Conservation (phyloP, 2,888 invertebrate species). For the Fissipunctia ypsillon region DNA sequence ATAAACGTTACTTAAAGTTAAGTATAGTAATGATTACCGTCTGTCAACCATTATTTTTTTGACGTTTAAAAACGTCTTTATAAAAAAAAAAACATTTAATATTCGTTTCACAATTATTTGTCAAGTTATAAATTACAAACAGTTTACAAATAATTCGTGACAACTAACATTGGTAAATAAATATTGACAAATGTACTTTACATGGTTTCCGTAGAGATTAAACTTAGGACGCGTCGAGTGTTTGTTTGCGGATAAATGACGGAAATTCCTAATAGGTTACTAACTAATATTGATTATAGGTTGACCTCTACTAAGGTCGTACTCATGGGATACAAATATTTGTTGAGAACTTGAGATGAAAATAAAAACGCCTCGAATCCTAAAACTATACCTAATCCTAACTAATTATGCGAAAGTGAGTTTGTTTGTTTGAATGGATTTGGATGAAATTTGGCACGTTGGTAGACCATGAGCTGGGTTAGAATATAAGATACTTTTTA, state of each 20-base stretch:
- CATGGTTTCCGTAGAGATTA: conserved; percentile 22
- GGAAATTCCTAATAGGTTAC: conserved; percentile 30
- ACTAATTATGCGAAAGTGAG: too few relatives aligned
- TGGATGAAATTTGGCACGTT: too few relatives aligned
- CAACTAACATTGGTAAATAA: conserved; percentile 11
- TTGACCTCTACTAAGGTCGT: conserved; percentile 20
- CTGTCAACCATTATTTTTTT: background rate
- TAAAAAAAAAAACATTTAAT: background rate
- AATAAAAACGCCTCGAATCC: background rate
- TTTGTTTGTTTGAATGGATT: too few relatives aligned
- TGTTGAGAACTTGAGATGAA: background rate
- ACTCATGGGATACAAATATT: conserved; percentile 16
- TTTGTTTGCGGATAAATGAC: conserved; percentile 21
- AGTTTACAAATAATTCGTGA: conserved; percentile 20
- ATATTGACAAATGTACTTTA: conserved; percentile 42
- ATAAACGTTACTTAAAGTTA: background rate
- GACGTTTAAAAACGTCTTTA: background rate
- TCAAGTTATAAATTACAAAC: background rate
- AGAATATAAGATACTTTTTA: too few relatives aligned
- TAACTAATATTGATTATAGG: conserved; percentile 31
- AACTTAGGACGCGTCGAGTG: conserved; percentile 10
- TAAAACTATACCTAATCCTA: too few relatives aligned
- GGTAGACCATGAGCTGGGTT: too few relatives aligned
- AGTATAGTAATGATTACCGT: background rate
- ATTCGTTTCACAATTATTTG: conserved; percentile 2